Evolutionary conservation across 2,797 vertebrate genomes (phyloP), one percentile per base, ranked within the genome.

Genomic region (Sebastes alutus): DNA sequence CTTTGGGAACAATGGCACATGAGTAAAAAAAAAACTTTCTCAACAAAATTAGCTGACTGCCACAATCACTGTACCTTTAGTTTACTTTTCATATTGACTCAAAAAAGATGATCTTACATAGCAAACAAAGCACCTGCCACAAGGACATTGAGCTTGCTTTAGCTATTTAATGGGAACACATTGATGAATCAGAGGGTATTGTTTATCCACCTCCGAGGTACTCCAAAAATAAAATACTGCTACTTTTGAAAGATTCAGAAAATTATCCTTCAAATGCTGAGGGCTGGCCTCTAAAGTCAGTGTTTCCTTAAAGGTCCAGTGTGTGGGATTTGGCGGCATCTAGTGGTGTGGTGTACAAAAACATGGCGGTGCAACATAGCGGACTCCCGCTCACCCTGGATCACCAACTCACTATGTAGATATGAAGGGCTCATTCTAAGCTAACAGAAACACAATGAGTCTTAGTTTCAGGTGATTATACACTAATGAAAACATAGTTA

Each of bases 111-210:
- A 49, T 49, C 3, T 49, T 20, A 49, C 0, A 49, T 20, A 20
- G 46, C 46, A 49, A 49, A 72, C 23, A 82, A 70, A 55, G 33
- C 49, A 81, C 81, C 54, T 76, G 58, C 62, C 54, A 60, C 66
- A 83, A 84, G 81, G 78, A 78, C 72, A 56, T 75, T 81, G n/a
- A 58, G 49, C 33, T 77, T 32, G 32, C 55, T 83, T 78, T 55
- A 58, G 71, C 61, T 62, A 58, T 78, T 78, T 74, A 84, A 77
- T 78, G 49, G 49, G 46, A 85, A 64, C 56, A 46, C 55, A 79
- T 46, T 72, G 42, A 83, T 80, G 54, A 68, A 86, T 77, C 38
- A n/a, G 32, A 64, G 16, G 55, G 73, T 55, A 32, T 78, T 77
- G 61, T 82, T 84, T 22, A 64, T 72, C 38, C 30, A 22, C 78